Base-by-base conservation (phyloP, 2,797 vertebrate genomes). In the Coregonus ussuriensis region DNA sequence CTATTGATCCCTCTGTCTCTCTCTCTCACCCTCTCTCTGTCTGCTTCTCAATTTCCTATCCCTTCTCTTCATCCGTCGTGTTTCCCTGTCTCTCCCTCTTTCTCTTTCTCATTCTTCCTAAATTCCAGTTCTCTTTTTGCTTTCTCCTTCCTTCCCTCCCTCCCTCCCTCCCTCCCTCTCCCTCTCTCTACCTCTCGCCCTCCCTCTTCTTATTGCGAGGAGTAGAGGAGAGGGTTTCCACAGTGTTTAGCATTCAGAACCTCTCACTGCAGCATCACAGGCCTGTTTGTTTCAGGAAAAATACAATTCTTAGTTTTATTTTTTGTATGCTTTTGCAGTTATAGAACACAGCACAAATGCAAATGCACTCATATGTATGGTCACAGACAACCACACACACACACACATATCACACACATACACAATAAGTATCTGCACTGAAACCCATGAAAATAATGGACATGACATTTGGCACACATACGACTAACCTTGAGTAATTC, bases 211-310 rank as follows among this genome's bases (percentile, higher is more conserved):
- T 66, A 51, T 51, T 53, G 21, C 3, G 16, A 63, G 59, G 16
- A 69, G 29, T 35, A 53, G 52, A 79, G 62, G 21, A 71, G 65
- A 13, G 59, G 18, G 69, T 67, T 74, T 74, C 31, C 52, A 82
- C 86, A 81, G 88, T 84, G 83, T 89, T 94, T 92, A 93, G 88
- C 88, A 92, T 93, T 91, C 92, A 90, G 83, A 86, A 88, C 86
- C 88, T 91, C 82, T 89, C 88, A 83, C 88, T 86, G 87, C 90
- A 86, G 90, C 91, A 92, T 92, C 89, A 89, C 83, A 87, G 87
- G 82, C 87, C 85, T 89, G 83, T 88, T 91, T 90, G 91, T 89
- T 90, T 91, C 88, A 77, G 82, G 65, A 78, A 79, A 84, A 84
- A 84, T 51, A 83, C 14, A 41, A 81, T 84, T 88, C 86, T 82